Base-by-base conservation (phyloP, 2,888 invertebrate genomes). In the Gymnocheta viridis region DNA sequence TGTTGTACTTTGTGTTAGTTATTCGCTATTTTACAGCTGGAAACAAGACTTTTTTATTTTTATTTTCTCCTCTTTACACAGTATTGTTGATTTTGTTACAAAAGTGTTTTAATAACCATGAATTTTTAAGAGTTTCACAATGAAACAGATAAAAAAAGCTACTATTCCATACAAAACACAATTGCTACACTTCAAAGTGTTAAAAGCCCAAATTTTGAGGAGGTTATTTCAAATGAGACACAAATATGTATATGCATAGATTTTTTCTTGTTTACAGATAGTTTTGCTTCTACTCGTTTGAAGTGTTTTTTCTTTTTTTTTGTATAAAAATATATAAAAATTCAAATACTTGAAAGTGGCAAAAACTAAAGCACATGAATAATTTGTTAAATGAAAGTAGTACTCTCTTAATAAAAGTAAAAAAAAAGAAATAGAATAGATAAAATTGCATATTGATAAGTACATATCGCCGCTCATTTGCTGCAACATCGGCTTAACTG, bases 181-280 rank as follows among this genome's bases (percentile, higher is more conserved):
- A 62, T 51, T 73, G 60, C 66, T 9, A 2, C 27, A 41, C 60
- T 81, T 60, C 7, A 69, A 81, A 80, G 73, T 73, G 47, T 60
- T 73, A 51, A 73, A 72, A 80, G 24, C 38, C 41, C 51, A 73
- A 73, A 41, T 54, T 64, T 29, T 10, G 38, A 24, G 6, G 4
- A 5, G 4, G 24, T 10, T 24, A 56, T 41, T 41, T 7, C 2
- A 19, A 62, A 19, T 22, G 27, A 17, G 27, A 38, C 35, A 77
- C 17, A 77, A 17, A 47, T 9, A 17, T 5, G 2, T 24, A 29
- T 29, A 4, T 3, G 1, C 14, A 22, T 1, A 27, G 17, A 22
- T 49, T 22, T 49, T 58, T n/a, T 51, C 29, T 32, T 29, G 22
- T 51, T 60, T 38, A 47, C 10, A 44, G 9, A 49, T 19, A 41